Evolutionary conservation across 1,140 invertebrate species (phyloP).

Genomic region (Drosophila punjabiensis): DNA sequence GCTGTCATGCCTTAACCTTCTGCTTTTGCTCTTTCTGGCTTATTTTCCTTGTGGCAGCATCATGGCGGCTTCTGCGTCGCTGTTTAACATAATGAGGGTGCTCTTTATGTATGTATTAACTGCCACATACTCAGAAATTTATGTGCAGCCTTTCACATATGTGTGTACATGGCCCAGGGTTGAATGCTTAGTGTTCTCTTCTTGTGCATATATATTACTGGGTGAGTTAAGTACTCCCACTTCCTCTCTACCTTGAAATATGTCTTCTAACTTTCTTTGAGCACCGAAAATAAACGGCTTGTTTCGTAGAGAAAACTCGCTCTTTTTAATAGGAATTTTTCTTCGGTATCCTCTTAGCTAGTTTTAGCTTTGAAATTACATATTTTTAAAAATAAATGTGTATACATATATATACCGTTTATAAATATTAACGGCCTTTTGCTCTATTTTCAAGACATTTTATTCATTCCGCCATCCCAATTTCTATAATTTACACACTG

Average conservation of each 20-base stretch:
- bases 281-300: too few species aligned
- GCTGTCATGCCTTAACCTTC: conserved; percentile 11
- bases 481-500: not conserved
- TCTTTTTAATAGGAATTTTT: too few species aligned
- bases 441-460: too few species aligned
- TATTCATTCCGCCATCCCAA: conserved; percentile 6
- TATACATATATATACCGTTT: not conserved
- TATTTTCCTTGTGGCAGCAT: conserved; percentile 46
- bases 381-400: not conserved
- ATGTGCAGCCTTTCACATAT: conserved; percentile 18
- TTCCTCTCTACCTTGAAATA: not conserved
- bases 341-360: not conserved
- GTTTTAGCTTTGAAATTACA: not conserved
- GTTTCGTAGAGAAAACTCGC: not conserved
- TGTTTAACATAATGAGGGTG: conserved; percentile 76
- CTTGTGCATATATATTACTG: conserved; percentile 3
- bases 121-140: conserved; percentile 25
- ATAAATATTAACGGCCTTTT: not conserved
- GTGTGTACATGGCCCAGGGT: conserved; percentile 17
- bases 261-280: conserved; percentile 5
- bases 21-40: conserved; percentile 1
- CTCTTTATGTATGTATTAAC: conserved; percentile 35
- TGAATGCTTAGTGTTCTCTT: conserved; percentile 5
- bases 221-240: conserved; percentile 2
- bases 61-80: conserved; percentile 51